These are phyloP conservation scores for Pseudochirops corinnae DNA, from an alignment of 2,797 vertebrate species.

Conservation along the genomic window DNA sequence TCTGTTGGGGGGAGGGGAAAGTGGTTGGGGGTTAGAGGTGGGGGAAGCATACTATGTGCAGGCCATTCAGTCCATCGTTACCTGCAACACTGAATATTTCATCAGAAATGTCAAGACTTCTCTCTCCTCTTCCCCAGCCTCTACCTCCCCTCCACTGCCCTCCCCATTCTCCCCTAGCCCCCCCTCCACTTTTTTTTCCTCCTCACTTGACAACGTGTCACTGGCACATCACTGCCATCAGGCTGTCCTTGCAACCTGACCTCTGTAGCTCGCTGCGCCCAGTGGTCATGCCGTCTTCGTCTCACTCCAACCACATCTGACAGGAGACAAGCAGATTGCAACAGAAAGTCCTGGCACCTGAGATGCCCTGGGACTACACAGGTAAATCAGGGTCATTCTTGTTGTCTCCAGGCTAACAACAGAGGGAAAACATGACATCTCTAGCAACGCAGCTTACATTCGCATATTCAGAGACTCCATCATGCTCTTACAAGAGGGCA, in stretches of 20 bases:
- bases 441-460: conserved; percentile 84
- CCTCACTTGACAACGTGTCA: conserved; percentile 93
- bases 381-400: conserved; percentile 91
- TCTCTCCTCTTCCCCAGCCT: conserved; percentile 28
- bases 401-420: conserved; percentile 89
- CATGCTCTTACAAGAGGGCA: conserved; percentile 83
- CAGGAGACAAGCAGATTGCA: conserved; percentile 92
- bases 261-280: conserved; percentile 90
- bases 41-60: conserved; percentile 31
- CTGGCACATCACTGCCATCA: conserved; percentile 90
- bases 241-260: conserved; percentile 93
- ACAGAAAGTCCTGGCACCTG: conserved; percentile 88
- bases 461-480: conserved; percentile 87
- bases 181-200: conserved; percentile 70
- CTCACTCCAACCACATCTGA: conserved; percentile 94
- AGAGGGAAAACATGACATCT: conserved; percentile 86
- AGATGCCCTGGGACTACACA: conserved; percentile 95
- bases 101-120: conserved; percentile 88
- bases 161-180: conserved; percentile 33
- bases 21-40: neutral
- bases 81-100: conserved; percentile 83
- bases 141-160: conserved; percentile 33
- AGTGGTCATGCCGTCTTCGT: conserved; percentile 94
- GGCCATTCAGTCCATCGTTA: conserved; percentile 69
- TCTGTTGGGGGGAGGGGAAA: neutral